These are phyloP conservation scores for Armadillidium nasatum DNA, from an alignment of 1,140 invertebrate species.

Conservation along the genomic window DNA sequence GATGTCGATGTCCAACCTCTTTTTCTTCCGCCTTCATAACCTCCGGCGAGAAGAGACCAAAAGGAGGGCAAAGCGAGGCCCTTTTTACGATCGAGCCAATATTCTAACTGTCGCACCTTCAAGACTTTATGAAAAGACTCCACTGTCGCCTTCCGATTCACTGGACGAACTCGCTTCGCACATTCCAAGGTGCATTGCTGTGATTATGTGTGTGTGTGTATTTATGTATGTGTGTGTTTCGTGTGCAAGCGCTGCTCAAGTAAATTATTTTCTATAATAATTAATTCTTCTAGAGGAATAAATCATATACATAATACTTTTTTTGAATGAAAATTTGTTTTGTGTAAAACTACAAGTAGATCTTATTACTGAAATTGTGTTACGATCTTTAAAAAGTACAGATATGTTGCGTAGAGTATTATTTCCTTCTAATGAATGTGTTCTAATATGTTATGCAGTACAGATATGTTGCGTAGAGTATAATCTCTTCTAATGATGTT, in stretches of 20 bases:
- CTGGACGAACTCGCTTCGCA: conserved; percentile 85
- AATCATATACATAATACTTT: background rate
- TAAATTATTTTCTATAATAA: too few species aligned
- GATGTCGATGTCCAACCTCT: conserved; percentile 71
- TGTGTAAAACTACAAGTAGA: background rate
- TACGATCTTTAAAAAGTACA: background rate
- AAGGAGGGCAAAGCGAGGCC: conserved; percentile 52
- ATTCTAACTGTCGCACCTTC: conserved; percentile 65
- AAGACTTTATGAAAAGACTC: conserved; percentile 72
- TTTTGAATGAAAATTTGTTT: background rate
- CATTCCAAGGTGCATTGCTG: conserved; percentile 70
- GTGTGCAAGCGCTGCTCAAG: too few species aligned
- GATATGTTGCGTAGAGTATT: too few species aligned
- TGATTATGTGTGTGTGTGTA: background rate
- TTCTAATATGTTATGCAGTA: too few species aligned
- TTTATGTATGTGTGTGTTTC: background rate
- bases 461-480: too few species aligned
- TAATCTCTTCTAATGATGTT: too few species aligned
- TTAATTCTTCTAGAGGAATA: background rate
- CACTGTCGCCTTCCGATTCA: conserved; percentile 75
- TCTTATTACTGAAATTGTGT: background rate
- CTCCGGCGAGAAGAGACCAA: conserved; percentile 71
- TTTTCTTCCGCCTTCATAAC: conserved; percentile 89
- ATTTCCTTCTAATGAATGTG: too few species aligned
- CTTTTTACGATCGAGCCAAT: conserved; percentile 54